These are phyloP conservation scores for Perodicticus potto DNA, from an alignment of 2,797 vertebrate species.

Conservation along the genomic window DNA sequence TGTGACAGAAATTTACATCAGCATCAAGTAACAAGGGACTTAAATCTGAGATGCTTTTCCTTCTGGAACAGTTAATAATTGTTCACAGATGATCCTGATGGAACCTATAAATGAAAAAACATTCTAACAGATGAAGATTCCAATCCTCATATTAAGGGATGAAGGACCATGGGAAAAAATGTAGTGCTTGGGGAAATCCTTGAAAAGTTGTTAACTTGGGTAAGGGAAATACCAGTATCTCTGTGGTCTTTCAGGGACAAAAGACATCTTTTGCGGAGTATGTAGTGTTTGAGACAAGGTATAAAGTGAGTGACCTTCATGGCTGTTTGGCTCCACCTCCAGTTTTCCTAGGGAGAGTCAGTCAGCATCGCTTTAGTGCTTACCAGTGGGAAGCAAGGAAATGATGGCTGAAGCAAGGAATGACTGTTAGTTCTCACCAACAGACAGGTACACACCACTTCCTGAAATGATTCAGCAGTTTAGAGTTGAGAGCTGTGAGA, in stretches of 20 bases:
- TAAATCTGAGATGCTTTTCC: constrained; percentile 43
- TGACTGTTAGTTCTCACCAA: constrained; percentile 79
- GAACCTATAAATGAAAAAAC: constrained; percentile 47
- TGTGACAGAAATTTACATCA: constrained; percentile 68
- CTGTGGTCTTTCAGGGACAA: constrained; percentile 75
- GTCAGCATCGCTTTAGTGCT: constrained; percentile 34
- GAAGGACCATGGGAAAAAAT: constrained; percentile 29
- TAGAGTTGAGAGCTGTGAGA: constrained; percentile 67
- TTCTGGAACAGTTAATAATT: constrained; percentile 66
- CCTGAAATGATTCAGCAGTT: constrained; percentile 80
- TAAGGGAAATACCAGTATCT: constrained; percentile 75
- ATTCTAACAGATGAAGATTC: constrained; percentile 31
- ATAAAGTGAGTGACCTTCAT: constrained; percentile 68
- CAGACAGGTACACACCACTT: constrained; percentile 66
- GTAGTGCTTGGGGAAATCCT: constrained; percentile 58
- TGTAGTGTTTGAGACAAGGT: constrained; percentile 57
- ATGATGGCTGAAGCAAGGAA: constrained; percentile 72
- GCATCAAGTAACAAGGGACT: constrained; percentile 25
- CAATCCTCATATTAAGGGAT: constrained; percentile 14
- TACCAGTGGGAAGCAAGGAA: constrained; percentile 76
- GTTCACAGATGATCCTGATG: constrained; percentile 61
- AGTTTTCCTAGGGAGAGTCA: constrained; percentile 69
- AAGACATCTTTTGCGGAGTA: constrained; percentile 75
- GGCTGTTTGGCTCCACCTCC: constrained; percentile 60
- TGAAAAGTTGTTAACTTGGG: constrained; percentile 75